Evolutionary conservation across 35 echinoderm and acorn worm species (phyloP), one percentile per base, ranked within the genome.

Genomic region (Acanthaster planci): DNA sequence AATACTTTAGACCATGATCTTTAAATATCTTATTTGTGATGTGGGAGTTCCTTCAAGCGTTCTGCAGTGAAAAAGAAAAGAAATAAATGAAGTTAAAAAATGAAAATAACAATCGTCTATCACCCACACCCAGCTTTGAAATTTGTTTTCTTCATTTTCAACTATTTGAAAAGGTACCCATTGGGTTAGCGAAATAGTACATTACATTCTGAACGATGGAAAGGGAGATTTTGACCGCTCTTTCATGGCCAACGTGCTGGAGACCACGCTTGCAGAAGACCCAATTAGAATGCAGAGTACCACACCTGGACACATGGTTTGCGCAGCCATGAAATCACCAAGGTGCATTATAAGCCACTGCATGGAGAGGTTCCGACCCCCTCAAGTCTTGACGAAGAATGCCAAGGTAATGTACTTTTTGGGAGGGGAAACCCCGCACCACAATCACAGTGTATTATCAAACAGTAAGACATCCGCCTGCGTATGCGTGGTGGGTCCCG

Each of bases 321-420:
- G 15, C 34, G 50, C 44, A 82, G 50, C 50, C 37, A 27, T 39
- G 50, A 8, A 27, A 22, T 55, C 51, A 19, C 21, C 80, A 21
- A 21, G 80, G 50, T 68, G 60, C 60, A 35, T 68, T 6, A 26
- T 10, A 26, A 68, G 23, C 34, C 60, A 68, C 60, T 68, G 60
- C 29, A 26, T 31, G 23, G 60, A 26, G 60, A 26, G 7, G 17
- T 68, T 68, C 23, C 60, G 23, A 31, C 60, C 60, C 29, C 60
- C 60, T 26, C 23, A 68, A 34, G 23, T 68, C 23, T 68, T 26
- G 23, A 30, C 14, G 10, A 21, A 12, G 18, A 27, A 37, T 55
- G 50, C 80, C 18, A 82, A 51, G 80, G 55, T 36, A 54, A 52
- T 4, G 42, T 47, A 47, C n/a, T n/a, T n/a, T n/a, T n/a, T n/a